Percentiles rank a stretch among this genome's conserved stretches.
Conservation (phyloP, 2,888 invertebrate genomes). For the Drosophila greeni region DNA sequence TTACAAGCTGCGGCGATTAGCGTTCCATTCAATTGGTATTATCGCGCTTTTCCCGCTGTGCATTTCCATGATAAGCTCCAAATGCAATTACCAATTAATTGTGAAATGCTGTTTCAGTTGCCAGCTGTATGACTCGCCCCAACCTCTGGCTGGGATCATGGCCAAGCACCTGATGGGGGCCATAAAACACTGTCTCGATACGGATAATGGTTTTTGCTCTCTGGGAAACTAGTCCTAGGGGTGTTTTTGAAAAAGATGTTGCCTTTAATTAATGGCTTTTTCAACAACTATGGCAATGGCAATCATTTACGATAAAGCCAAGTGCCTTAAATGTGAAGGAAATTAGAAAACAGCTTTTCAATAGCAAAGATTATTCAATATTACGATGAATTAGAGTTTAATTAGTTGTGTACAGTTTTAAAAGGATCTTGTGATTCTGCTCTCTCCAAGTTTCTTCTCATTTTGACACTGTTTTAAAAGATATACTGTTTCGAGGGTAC, state of each 20-base stretch:
- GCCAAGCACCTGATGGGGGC: conserved; percentile 9
- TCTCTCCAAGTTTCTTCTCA: too few relatives aligned
- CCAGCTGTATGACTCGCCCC: conserved; percentile 2
- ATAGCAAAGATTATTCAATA: background rate
- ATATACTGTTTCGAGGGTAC: background rate
- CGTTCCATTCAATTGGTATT: conserved; percentile 22
- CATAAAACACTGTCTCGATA: conserved; percentile 6
- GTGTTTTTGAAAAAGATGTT: background rate
- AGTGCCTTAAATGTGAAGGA: background rate
- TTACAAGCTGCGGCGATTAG: conserved; percentile 18
- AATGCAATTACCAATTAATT: conserved; percentile 58
- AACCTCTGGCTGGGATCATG: background rate
- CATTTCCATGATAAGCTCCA: conserved; percentile 33
- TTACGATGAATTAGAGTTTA: too few relatives aligned
- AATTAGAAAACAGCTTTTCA: background rate
- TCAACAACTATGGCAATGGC: background rate
- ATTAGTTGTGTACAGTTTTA: too few relatives aligned
- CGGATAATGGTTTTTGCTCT: background rate
- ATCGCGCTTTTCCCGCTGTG: conserved; percentile 26
- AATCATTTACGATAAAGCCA: background rate
- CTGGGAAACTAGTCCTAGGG: background rate
- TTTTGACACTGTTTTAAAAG: background rate
- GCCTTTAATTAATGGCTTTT: background rate
- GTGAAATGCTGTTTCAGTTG: conserved; percentile 42
- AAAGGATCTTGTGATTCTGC: too few relatives aligned